These are phyloP conservation scores for Corapipo altera DNA, from an alignment of 2,113 vertebrate species.

Conservation along the genomic window DNA sequence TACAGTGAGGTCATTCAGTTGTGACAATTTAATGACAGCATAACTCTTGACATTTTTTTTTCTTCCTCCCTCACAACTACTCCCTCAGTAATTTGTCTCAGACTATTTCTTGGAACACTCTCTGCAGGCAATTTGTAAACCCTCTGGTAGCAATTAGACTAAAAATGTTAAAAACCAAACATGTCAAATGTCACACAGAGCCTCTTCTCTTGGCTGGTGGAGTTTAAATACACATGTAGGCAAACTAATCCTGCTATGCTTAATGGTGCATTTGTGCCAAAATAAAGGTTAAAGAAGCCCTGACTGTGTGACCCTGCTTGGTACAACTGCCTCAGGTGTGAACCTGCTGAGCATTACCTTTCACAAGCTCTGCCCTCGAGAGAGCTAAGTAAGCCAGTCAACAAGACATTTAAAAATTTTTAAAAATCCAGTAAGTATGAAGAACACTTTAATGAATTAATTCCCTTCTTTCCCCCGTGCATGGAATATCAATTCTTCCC, in stretches of 20 bases:
- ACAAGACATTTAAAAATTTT: neutral
- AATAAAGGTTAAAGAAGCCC: neutral
- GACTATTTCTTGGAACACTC: neutral
- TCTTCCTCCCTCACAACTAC: neutral
- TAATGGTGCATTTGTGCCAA: neutral
- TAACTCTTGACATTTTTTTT: neutral
- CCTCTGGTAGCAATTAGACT: neutral
- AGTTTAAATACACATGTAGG: neutral
- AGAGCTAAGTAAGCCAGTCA: neutral
- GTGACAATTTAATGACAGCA: neutral
- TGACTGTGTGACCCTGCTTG: neutral
- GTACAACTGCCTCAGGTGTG: neutral
- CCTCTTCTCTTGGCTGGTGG: neutral
- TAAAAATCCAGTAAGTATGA: neutral
- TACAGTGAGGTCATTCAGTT: neutral
- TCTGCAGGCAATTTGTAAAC: neutral
- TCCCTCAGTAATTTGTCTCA: neutral
- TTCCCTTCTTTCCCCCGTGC: neutral
- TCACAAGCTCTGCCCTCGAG: neutral
- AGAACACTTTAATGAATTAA: neutral
- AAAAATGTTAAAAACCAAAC: neutral
- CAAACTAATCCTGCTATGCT: neutral
- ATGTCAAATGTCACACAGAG: neutral
- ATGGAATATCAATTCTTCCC: neutral
- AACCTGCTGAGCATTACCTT: neutral